A percentile compares a stretch with the other conserved stretches of the same genome.
Conservation (phyloP, 2,888 invertebrate species). For the Empis livida region DNA sequence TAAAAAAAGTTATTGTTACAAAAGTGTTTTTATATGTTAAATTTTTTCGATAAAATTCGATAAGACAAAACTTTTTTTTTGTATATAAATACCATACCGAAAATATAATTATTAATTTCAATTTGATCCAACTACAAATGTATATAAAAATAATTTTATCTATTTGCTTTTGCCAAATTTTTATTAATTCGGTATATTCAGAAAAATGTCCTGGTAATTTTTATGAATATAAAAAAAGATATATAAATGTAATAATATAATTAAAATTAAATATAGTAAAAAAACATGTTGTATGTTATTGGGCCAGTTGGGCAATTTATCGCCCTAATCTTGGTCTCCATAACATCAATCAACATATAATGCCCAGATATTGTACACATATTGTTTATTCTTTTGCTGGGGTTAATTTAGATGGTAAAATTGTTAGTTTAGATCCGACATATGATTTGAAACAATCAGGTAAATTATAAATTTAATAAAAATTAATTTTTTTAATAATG, state of each 20-base stretch:
- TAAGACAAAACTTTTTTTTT: too few species aligned
- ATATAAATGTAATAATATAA: neutral
- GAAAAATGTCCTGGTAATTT: neutral
- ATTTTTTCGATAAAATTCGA: too few species aligned
- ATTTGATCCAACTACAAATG: too few species aligned
- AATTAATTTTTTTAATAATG: neutral
- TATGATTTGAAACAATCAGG: constrained; percentile 20
- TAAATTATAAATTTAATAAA: neutral
- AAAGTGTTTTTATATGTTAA: too few species aligned
- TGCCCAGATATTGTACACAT: constrained; percentile 40
- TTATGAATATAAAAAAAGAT: too few species aligned
- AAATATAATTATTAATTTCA: too few species aligned
- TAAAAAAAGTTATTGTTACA: too few species aligned
- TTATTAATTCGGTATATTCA: too few species aligned
- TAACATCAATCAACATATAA: constrained; percentile 31
- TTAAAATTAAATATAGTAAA: neutral
- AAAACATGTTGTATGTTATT: constrained; percentile 36
- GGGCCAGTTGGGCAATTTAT: constrained; percentile 39
- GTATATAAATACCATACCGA: too few species aligned
- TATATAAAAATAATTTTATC: too few species aligned
- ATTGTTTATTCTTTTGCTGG: constrained; percentile 42
- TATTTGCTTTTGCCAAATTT: too few species aligned
- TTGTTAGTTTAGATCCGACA: constrained; percentile 33
- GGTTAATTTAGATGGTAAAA: constrained; percentile 31
- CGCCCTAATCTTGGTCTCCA: constrained; percentile 32